phyloP scores from a whole-genome alignment of 2,888 invertebrate genomes.

The Portevinia maculata region DNA sequence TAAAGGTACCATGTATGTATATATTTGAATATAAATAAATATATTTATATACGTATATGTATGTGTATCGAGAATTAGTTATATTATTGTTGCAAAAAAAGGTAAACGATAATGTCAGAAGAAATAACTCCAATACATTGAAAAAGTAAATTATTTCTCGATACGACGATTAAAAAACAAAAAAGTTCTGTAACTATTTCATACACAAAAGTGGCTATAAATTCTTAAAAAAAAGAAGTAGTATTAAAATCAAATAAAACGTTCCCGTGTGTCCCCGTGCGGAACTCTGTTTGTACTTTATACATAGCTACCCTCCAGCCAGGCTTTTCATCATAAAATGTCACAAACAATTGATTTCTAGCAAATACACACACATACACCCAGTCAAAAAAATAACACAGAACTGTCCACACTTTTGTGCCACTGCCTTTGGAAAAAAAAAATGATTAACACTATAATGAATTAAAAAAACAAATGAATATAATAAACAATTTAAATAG shows the following conservation, averaged over 20 bases:
- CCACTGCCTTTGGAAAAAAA: slow-evolving; percentile 60
- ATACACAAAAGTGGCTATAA: slow-evolving; percentile 47
- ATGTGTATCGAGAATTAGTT: slow-evolving; percentile 38
- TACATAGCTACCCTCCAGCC: slow-evolving; percentile 2
- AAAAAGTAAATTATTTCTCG: slow-evolving; percentile 56
- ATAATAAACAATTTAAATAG: neutral
- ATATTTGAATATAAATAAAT: slow-evolving; percentile 2
- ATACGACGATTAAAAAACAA: slow-evolving; percentile 39
- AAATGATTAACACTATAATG: slow-evolving; percentile 7
- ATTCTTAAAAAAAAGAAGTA: slow-evolving; percentile 34
- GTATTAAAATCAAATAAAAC: neutral
- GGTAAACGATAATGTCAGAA: slow-evolving; percentile 5
- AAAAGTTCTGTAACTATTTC: slow-evolving; percentile 25
- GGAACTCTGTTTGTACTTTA: neutral
- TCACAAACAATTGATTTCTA: slow-evolving; percentile 2
- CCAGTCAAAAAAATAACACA: slow-evolving; percentile 7
- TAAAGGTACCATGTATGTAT: no score
- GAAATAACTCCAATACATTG: slow-evolving; percentile 28
- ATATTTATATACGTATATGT: neutral
- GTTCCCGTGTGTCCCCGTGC: neutral
- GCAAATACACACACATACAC: slow-evolving; percentile 7
- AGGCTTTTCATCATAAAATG: slow-evolving; percentile 21
- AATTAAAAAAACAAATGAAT: neutral
- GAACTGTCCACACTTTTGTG: slow-evolving; percentile 58
- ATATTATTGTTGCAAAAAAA: slow-evolving; percentile 42